Evolutionary conservation across 1,140 invertebrate species (phyloP), one percentile per base, ranked within the genome.

Genomic region (Littorina saxatilis): DNA sequence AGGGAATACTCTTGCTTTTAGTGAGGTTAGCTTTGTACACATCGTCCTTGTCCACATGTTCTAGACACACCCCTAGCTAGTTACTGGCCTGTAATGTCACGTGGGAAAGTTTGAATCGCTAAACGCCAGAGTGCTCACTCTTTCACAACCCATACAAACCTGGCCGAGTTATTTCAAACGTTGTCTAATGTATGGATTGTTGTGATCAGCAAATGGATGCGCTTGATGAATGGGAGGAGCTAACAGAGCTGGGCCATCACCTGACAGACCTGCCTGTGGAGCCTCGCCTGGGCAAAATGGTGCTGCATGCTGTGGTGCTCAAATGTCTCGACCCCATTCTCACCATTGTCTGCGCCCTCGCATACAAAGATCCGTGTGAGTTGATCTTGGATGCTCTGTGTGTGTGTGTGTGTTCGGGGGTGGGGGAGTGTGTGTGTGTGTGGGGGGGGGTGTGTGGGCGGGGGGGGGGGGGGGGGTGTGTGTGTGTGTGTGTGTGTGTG

Each of bases 251-350:
- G 4, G 98, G 98, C 2, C 94, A 95, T 82, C 96, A 97, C 87
- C 92, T 99, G 13, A 91, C 98, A 11, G 97, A 99, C 91, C 92
- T 99, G 20, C 97, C 98, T 0, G 93, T 99, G 2, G 97, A 99
- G 83, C 98, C 98, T 0, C 94, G 96, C 86, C 93, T 98, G 20
- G 97, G 97, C 4, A 98, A 98, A 93, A 96, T 98, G 95, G 92
- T 99, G 37, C 92, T 99, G 2, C 98, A 97, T 90, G 95, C 96
- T 2, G 95, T 98, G 32, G 95, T 98, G 5, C 94, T 99, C 40
- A 97, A 97, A 91, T 99, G 98, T 90, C 92, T 99, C 1, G 97
- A 99, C 93, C 98, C 98, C 7, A 94, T 99, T 37, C 92, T 99
- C 35, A 99, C 98, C 0, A 96, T 99, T 70, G 97, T 97, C 17